Base-by-base conservation (phyloP, 2,797 vertebrate species). In the Borostomias antarcticus region DNA sequence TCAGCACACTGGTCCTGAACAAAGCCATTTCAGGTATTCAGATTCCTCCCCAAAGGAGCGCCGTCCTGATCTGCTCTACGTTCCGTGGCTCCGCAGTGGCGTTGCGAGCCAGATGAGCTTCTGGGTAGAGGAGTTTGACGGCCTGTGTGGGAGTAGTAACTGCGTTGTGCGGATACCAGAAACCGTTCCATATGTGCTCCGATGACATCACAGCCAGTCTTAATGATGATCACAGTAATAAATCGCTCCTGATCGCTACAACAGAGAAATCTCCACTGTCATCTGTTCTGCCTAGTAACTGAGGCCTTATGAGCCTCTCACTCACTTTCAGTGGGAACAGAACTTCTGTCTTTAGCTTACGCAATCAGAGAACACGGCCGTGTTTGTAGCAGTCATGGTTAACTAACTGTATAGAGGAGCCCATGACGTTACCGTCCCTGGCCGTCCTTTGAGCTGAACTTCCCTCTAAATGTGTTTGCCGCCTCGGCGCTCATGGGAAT, bases 71-170 rank as follows among this genome's bases (percentile, higher is more conserved):
- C n/a, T n/a, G n/a, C n/a, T n/a, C n/a, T n/a, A n/a, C n/a, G n/a
- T n/a, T n/a, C n/a, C n/a, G n/a, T n/a, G n/a, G n/a, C n/a, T 11
- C 37, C 11, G 11, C 37, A 11, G 0, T 40, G 10, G 10, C 37
- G 15, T 40, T 15, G 15, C 11, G 10, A 40, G 11, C 37, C 37
- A 40, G 37, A 15, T 40, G 37, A 35, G 11, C 15, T 10, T 40
- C 37, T 40, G 10, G 13, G 11, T 40, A 40, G 37, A 76, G 69
- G 66, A 13, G 61, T 82, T 72, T 83, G 74, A 79, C 80, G 74
- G 74, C 76, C 59, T 82, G 81, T 80, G 85, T 85, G 79, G 82
- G 87, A 81, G 82, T 81, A 75, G 79, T 73, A 72, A 83, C 79
- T n/a, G n/a, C 68, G 78, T 75, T 78, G 68, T 79, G 74, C 82